Conservation (phyloP, 1,140 invertebrate species). For the Caenorhabditis latens region DNA sequence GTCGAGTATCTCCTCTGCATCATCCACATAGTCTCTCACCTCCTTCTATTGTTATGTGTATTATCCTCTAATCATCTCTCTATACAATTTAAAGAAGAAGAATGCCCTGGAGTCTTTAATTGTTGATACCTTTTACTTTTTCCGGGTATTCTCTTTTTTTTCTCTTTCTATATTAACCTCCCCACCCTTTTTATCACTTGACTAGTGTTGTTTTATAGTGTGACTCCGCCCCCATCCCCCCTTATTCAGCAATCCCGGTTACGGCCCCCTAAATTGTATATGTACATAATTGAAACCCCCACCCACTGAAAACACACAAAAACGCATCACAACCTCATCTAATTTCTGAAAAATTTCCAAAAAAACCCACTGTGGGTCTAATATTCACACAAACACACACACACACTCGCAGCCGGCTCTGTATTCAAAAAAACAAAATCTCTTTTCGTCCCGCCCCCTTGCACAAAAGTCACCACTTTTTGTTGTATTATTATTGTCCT, state of each 20-base stretch:
- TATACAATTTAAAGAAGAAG: neutral
- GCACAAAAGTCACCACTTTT: no score
- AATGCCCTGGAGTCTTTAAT: neutral
- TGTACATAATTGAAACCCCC: slow-evolving; percentile 36
- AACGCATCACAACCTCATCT: slow-evolving; percentile 7
- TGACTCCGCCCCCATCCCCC: neutral
- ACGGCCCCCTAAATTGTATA: neutral
- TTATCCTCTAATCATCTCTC: no score
- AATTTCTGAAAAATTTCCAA: neutral
- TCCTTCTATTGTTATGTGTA: neutral
- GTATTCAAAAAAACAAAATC: slow-evolving; percentile 32
- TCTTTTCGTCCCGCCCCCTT: neutral
- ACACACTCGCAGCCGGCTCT: slow-evolving; percentile 27
- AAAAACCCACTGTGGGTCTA: neutral
- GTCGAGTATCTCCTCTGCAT: slow-evolving; percentile 15
- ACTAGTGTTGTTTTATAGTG: neutral
- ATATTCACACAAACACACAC: slow-evolving; percentile 33
- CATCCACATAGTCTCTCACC: neutral
- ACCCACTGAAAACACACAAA: neutral
- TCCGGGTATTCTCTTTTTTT: neutral
- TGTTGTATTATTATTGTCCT: neutral
- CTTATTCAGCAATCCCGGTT: neutral
- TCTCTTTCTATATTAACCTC: neutral
- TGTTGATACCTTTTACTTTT: neutral
- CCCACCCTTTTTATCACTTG: neutral